Base-by-base conservation (phyloP, 2,888 invertebrate species). In the Coelogynopora nodosa region DNA sequence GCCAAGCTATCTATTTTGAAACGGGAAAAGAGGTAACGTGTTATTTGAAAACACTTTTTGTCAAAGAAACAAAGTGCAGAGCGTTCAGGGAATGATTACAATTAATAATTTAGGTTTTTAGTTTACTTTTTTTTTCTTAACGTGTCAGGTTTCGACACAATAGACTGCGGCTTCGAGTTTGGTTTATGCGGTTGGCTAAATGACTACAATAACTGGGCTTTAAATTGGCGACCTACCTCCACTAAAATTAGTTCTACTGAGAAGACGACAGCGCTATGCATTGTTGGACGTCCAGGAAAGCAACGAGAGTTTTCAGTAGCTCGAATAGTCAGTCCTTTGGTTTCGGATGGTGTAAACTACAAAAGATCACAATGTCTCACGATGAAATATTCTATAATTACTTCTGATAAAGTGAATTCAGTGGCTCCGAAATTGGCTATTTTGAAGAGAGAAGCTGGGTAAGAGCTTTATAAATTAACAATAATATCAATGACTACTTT, bases 141-240 rank as follows among this genome's bases (percentile, higher is more conserved):
- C n/a, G n/a, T n/a, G 5, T 49, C 23, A 74, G 74, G 74, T 74
- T 74, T 74, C 74, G 23, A 74, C 23, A 13, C 74, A n/a, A 26
- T 85, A 2, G 85, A 85, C 23, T 85, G 85, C 30, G 30, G 30
- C 30, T 85, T 85, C 67, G 85, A 85, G 67, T 26, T 67, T 27
- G 74, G 67, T 1, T 85, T 85, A 27, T 85, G 85, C 26, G 67
- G 67, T 18, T 85, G 85, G 85, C 29, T 27, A 29, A 85, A 85
- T 67, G 85, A 85, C 67, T 85, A 67, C 30, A 85, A 85, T 30
- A 85, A 85, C 30, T 85, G 85, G 85, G 67, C 27, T 23, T 23
- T 85, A 26, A 85, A 85, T 67, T 85, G 85, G 85, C 26, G 67
- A 28, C 85, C 67, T 27, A 85, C 67, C 2, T 0, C 85, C 2